Evolutionary conservation across 2,113 vertebrate genomes (phyloP), one percentile per base, ranked within the genome.

Genomic region (Acinonyx jubatus): DNA sequence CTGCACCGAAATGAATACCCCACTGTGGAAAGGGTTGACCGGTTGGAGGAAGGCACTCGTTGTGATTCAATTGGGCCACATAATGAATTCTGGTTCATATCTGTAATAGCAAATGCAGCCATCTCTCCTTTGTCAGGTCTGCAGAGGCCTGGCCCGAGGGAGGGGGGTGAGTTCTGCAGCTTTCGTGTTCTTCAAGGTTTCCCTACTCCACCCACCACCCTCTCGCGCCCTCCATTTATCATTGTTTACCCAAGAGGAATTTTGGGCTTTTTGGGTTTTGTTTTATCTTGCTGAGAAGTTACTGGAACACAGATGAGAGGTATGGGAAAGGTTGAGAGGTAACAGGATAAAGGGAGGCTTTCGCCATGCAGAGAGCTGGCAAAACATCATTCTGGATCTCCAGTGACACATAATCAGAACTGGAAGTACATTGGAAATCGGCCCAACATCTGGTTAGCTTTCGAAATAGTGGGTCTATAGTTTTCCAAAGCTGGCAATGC

Each of bases 371-470:
- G 81, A 89, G 57, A 93, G 65, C 73, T 74, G 52, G 69, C 91
- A 90, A 38, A 78, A 76, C 82, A n/a, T 12, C 87, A 29, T 29
- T 33, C 18, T 93, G 86, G 88, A 55, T 73, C 55, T 91, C 27
- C 0, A 74, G 89, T 97, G 85, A 94, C 86, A 96, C 73, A 91
- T 29, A 29, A 73, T 93, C 96, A 96, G 89, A 85, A 86, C 76
- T 41, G 41, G 95, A 97, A 96, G 74, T 65, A 89, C 50, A 4
- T 7, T 97, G 95, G 92, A 91, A 66, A 89, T 61, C 14, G 18
- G 83, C 97, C 94, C 89, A 95, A 76, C 95, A 93, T 95, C 97
- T 92, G 92, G 82, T 31, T 45, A 63, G 89, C 94, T 92, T 97
- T 98, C 27, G 23, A 73, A 96, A 97, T 76, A 8, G 45, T 16